phyloP scores from a whole-genome alignment of 2,113 vertebrate species.

The Dicentrarchus labrax region DNA sequence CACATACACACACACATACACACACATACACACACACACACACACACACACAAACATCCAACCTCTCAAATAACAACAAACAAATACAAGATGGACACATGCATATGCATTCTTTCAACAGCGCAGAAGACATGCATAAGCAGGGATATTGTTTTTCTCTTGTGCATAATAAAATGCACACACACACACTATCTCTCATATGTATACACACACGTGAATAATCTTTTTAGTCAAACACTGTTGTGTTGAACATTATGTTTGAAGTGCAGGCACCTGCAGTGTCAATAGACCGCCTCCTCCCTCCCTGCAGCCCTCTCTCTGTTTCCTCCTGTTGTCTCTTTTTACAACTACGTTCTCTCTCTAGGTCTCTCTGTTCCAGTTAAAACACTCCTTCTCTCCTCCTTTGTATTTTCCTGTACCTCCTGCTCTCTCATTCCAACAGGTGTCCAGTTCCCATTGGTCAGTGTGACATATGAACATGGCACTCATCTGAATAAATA shows the following conservation, averaged over 20 bases:
- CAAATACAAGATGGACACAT: conserved; percentile 34
- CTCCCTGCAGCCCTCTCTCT: not conserved
- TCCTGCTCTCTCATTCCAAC: conserved; percentile 15
- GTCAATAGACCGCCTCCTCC: conserved; percentile 43
- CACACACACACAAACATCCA: not conserved
- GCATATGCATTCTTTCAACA: conserved; percentile 44
- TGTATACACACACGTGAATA: conserved; percentile 7
- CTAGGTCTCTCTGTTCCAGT: not conserved
- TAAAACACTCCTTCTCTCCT: conserved; percentile 1
- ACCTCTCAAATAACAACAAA: conserved; percentile 45
- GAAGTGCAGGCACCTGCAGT: conserved; percentile 66
- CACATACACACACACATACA: too few relatives aligned
- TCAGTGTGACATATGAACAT: not conserved
- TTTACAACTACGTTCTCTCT: not conserved
- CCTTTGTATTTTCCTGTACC: conserved; percentile 1
- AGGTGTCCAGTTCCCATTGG: conserved; percentile 29
- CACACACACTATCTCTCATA: not conserved
- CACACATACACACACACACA: conserved; percentile 10
- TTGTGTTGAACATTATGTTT: conserved; percentile 26
- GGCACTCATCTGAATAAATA: not conserved
- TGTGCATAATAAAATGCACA: conserved; percentile 32
- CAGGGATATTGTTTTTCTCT: conserved; percentile 28
- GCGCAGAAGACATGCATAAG: conserved; percentile 15
- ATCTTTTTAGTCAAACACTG: conserved; percentile 21
- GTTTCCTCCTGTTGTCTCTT: conserved; percentile 1